Conservation (phyloP, 2,113 vertebrate species). For the Pelusios castaneus region DNA sequence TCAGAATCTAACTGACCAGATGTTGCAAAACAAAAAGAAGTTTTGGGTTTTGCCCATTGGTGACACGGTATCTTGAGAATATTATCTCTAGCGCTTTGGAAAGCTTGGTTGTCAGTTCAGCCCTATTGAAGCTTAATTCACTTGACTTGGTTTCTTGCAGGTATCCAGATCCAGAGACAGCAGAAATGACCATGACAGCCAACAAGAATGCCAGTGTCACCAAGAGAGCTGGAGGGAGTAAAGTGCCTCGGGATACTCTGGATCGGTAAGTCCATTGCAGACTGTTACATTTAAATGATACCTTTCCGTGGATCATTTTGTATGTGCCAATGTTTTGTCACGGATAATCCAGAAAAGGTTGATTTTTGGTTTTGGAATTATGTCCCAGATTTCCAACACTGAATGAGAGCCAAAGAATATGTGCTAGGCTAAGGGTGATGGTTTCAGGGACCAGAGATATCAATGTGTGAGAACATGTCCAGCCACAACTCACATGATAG, state of each 20-base stretch:
- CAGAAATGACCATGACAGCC: constrained; percentile 95
- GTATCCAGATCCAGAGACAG: constrained; percentile 81
- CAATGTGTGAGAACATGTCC: background rate
- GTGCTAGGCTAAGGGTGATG: background rate
- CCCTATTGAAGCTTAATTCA: constrained; percentile 36
- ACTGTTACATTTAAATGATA: background rate
- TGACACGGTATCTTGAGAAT: background rate
- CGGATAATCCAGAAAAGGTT: background rate
- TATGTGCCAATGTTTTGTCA: background rate
- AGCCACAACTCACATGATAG: background rate
- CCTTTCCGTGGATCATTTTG: background rate
- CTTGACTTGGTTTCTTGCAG: constrained; percentile 76
- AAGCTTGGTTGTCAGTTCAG: constrained; percentile 4
- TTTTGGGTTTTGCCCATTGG: background rate
- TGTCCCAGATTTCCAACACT: background rate
- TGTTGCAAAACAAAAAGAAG: background rate
- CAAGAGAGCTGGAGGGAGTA: constrained; percentile 88
- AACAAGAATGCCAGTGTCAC: constrained; percentile 94
- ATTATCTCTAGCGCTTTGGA: background rate
- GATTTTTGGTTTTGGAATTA: background rate
- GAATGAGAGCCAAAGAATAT: background rate
- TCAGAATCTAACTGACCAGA: background rate
- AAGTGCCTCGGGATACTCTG: constrained; percentile 85
- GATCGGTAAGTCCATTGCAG: constrained; percentile 85
- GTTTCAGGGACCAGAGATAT: background rate